Conservation (phyloP, 2,888 invertebrate species). For the Tachina lurida region DNA sequence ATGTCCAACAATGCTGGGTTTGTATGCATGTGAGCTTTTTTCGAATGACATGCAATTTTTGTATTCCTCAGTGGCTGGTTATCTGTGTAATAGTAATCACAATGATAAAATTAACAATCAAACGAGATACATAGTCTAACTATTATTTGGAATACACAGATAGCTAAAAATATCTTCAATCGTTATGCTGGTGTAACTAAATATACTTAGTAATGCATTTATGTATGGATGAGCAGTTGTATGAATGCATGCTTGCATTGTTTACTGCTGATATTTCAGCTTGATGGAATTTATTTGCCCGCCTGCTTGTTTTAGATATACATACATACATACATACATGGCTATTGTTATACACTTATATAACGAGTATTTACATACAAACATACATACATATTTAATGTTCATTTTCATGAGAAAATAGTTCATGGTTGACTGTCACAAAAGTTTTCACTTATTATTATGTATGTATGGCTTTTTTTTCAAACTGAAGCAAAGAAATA, state of each 20-base stretch:
- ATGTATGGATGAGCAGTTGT: not conserved
- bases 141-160: slow-evolving; percentile 24
- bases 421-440: slow-evolving; percentile 23
- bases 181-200: slow-evolving; percentile 2
- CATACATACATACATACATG: too few species aligned
- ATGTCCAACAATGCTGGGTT: slow-evolving; percentile 9
- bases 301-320: too few species aligned
- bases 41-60: slow-evolving; percentile 53
- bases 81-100: slow-evolving; percentile 29
- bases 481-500: not conserved
- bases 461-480: slow-evolving; percentile 11
- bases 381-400: not conserved
- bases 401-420: slow-evolving; percentile 16
- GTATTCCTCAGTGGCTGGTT: slow-evolving; percentile 11
- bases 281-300: not conserved
- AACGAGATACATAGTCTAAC: slow-evolving; percentile 11
- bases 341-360: not conserved
- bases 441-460: slow-evolving; percentile 26
- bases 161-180: slow-evolving; percentile 20
- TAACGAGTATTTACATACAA: not conserved
- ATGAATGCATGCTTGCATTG: not conserved
- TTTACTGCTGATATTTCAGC: not conserved
- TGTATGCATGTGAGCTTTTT: not conserved
- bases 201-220: not conserved
- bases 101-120: slow-evolving; percentile 40